phyloP scores from a whole-genome alignment of 1,140 invertebrate species.

The Microvelia longipes region DNA sequence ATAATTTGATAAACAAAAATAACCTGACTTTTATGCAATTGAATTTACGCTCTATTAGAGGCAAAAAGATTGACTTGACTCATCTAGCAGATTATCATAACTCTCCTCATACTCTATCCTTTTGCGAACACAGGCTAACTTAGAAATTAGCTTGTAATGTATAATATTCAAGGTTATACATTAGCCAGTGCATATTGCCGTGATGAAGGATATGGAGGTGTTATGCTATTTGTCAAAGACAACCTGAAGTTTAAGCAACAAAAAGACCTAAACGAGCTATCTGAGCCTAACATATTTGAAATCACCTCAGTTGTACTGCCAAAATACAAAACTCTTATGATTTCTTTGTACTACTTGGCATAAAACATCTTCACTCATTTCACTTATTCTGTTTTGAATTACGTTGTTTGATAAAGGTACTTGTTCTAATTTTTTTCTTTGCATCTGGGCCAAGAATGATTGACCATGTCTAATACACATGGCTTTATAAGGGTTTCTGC shows the following conservation, averaged over 20 bases:
- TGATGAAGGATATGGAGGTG: not conserved
- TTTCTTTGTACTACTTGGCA: not conserved
- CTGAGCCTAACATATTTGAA: not conserved
- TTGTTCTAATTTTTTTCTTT: not conserved
- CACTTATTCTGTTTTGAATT: not conserved
- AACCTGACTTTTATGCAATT: not conserved
- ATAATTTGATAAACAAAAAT: not conserved
- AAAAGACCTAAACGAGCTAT: not conserved
- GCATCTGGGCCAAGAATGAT: not conserved
- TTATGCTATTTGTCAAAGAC: not conserved
- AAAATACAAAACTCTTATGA: not conserved
- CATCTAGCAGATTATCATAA: not conserved
- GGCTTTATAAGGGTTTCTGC: not conserved
- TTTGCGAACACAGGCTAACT: not conserved
- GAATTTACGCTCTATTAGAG: not conserved
- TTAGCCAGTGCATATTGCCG: not conserved
- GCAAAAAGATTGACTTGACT: not conserved
- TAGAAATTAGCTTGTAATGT: not conserved
- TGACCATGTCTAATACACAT: not conserved
- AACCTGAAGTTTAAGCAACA: not conserved
- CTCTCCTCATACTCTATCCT: not conserved
- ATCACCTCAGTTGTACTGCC: not conserved
- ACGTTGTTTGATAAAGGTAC: slow-evolving; percentile 1
- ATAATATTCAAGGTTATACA: not conserved
- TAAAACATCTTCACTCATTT: not conserved